Evolutionary conservation across 2,888 invertebrate genomes (phyloP).

Genomic region (Drosophila percnosoma): DNA sequence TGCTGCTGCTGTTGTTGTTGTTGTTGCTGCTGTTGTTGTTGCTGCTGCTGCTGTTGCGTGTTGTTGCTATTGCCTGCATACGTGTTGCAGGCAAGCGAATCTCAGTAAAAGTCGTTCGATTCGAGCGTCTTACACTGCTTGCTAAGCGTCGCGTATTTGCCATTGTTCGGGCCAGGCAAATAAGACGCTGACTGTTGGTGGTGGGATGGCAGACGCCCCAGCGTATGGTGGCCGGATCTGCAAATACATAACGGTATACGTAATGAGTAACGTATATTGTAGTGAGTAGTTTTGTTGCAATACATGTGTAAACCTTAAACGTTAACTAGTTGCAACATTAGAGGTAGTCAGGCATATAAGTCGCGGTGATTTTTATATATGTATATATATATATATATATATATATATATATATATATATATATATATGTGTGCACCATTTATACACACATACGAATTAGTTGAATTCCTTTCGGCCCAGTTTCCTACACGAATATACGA

Average conservation of each 20-base stretch:
- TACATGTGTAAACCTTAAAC: slow-evolving; percentile 20
- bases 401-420: not conserved
- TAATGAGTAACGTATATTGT: slow-evolving; percentile 1
- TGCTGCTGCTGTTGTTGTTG: slow-evolving; percentile 37
- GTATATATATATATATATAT: too few relatives aligned
- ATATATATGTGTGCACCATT: not conserved
- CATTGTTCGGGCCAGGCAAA: slow-evolving; percentile 89
- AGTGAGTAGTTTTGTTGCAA: slow-evolving; percentile 8
- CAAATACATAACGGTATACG: slow-evolving; percentile 21
- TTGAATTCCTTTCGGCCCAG: not conserved
- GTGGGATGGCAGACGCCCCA: slow-evolving; percentile 88
- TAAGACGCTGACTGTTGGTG: slow-evolving; percentile 85
- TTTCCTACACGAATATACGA: not conserved
- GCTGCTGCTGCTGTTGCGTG: slow-evolving; percentile 62
- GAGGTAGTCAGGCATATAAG: slow-evolving; percentile 36
- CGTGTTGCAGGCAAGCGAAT: slow-evolving; percentile 87
- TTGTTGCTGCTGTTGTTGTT: slow-evolving; percentile 49
- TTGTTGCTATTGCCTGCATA: slow-evolving; percentile 85
- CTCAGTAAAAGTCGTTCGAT: slow-evolving; percentile 97
- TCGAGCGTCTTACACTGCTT: slow-evolving; percentile 98
- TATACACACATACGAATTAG: not conserved
- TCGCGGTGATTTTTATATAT: not conserved
- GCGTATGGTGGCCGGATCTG: slow-evolving; percentile 87
- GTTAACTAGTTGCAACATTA: slow-evolving; percentile 41
- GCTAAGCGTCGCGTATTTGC: slow-evolving; percentile 97